Evolutionary conservation across 53 echinoderm and acorn worm species (phyloP).

Genomic region (Luidia sarsii): DNA sequence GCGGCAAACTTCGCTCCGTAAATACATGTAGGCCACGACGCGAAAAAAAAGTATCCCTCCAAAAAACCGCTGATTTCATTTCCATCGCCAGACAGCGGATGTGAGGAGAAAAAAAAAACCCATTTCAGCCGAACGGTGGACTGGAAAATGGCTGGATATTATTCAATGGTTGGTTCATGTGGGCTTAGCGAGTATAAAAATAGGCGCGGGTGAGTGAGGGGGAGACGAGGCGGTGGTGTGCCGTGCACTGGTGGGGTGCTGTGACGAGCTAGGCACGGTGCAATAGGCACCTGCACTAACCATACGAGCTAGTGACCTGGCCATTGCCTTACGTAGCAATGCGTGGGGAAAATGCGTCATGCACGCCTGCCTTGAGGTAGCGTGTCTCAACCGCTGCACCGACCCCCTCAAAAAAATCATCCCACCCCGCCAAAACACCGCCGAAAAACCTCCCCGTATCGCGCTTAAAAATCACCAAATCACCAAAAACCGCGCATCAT

Average conservation of each 20-base stretch:
- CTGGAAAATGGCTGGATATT: too few species aligned
- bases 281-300: too few species aligned
- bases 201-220: slow-evolving; percentile 18
- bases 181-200: slow-evolving; percentile 52
- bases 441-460: slow-evolving; percentile 7
- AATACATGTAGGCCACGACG: too few species aligned
- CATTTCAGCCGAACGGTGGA: too few species aligned
- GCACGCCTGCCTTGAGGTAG: slow-evolving; percentile 43
- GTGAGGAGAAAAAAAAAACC: too few species aligned
- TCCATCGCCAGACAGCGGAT: slow-evolving; percentile 23
- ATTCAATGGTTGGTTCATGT: too few species aligned
- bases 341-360: slow-evolving; percentile 46
- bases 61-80: neutral
- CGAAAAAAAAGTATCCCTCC: neutral
- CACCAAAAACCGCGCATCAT: neutral
- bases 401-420: slow-evolving; percentile 14
- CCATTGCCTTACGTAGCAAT: slow-evolving; percentile 35
- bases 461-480: neutral
- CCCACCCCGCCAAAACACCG: slow-evolving; percentile 7
- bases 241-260: too few species aligned
- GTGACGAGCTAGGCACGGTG: neutral
- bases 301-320: slow-evolving; percentile 51
- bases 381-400: slow-evolving; percentile 34
- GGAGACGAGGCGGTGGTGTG: too few species aligned
- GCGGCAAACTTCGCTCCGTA: too few species aligned